Evolutionary conservation across 2,113 vertebrate genomes (phyloP).

Genomic region (Peromyscus californicus): DNA sequence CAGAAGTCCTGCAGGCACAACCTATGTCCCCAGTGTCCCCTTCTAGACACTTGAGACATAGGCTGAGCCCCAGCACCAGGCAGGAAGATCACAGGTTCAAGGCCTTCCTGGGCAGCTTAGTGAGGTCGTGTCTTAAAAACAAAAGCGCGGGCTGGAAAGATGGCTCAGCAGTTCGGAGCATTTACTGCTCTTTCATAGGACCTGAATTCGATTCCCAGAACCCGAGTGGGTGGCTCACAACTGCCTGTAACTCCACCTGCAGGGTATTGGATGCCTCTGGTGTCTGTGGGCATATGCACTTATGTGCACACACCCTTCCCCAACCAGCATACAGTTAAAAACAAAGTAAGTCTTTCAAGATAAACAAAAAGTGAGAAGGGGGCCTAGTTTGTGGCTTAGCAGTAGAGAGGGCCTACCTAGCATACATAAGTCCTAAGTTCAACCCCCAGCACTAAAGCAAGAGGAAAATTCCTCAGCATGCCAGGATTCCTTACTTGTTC

Average conservation of each 20-base stretch:
- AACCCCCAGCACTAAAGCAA: neutral
- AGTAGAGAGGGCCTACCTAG: neutral
- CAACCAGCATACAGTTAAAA: neutral
- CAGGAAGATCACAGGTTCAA: neutral
- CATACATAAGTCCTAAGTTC: neutral
- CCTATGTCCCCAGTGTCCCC: neutral
- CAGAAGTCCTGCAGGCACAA: no score
- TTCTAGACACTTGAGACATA: no score
- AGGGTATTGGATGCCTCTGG: neutral
- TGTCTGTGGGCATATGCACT: neutral
- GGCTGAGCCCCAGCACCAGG: no score
- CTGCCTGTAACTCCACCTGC: neutral
- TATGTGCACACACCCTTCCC: neutral
- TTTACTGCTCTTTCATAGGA: neutral
- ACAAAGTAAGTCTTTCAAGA: neutral
- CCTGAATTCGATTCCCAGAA: neutral
- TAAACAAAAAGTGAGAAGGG: neutral
- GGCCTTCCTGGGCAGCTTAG: neutral
- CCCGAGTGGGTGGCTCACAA: neutral
- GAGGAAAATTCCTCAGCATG: no score
- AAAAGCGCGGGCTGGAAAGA: neutral
- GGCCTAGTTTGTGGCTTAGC: no score
- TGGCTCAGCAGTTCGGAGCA: neutral
- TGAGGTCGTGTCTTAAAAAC: neutral
- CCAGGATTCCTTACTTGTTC: neutral